These are phyloP conservation scores for Okapia johnstoni DNA, from an alignment of 2,113 vertebrate genomes.

Conservation along the genomic window DNA sequence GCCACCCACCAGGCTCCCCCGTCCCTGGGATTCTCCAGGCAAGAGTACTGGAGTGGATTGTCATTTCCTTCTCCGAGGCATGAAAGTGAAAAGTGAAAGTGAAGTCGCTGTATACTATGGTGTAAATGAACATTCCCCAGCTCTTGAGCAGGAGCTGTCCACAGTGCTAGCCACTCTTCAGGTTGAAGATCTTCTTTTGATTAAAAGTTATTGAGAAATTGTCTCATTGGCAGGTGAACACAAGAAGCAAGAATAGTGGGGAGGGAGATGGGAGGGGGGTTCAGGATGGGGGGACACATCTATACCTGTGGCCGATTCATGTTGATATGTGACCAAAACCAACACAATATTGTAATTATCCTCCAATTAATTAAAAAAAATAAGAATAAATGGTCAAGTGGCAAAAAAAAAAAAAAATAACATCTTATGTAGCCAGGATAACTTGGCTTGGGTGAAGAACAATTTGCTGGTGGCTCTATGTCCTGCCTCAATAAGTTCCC, in stretches of 20 bases:
- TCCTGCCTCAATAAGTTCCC: neutral
- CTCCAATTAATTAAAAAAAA: neutral
- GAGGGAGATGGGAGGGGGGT: neutral
- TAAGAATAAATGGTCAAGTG: neutral
- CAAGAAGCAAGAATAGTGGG: neutral
- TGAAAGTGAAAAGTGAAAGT: too few species aligned
- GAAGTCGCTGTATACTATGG: neutral
- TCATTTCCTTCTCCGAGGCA: too few species aligned
- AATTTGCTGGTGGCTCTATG: neutral
- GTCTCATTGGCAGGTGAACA: neutral
- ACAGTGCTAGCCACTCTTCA: neutral
- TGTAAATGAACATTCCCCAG: neutral
- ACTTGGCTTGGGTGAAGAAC: neutral
- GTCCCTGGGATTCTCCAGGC: too few species aligned
- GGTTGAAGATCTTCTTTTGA: neutral
- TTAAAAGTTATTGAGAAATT: neutral
- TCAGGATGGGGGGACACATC: neutral
- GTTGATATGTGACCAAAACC: neutral
- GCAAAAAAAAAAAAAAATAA: neutral
- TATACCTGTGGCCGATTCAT: neutral
- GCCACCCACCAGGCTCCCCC: too few species aligned
- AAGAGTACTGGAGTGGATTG: too few species aligned
- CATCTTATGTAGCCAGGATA: neutral
- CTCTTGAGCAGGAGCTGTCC: neutral
- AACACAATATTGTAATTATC: neutral